Evolutionary conservation across 2,888 invertebrate species (phyloP).

Genomic region (Lasioglossum zephyrum): DNA sequence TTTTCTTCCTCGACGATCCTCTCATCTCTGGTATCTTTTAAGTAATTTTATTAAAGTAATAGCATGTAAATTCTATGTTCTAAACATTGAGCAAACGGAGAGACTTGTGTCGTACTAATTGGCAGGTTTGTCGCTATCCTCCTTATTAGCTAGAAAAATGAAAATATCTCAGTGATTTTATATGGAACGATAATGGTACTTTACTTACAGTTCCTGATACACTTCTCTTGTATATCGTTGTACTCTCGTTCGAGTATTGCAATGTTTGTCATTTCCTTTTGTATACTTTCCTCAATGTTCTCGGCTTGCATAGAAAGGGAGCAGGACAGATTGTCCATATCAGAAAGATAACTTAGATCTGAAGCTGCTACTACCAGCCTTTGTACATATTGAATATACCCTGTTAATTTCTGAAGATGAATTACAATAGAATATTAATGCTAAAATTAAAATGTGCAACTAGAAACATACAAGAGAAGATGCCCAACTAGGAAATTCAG

Average conservation of each 20-base stretch:
- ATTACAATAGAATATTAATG: constrained; percentile 17
- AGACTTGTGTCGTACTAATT: not conserved
- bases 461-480: constrained; percentile 13
- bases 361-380: constrained; percentile 80
- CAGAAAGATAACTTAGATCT: constrained; percentile 78
- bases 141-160: constrained; percentile 42
- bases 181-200: not conserved
- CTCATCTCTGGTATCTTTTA: constrained; percentile 1
- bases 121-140: not conserved
- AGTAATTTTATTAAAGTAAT: constrained; percentile 5
- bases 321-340: constrained; percentile 80
- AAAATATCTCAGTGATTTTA: not conserved
- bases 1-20: constrained; percentile 6
- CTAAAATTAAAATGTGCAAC: not conserved
- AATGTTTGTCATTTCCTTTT: constrained; percentile 71
- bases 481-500: not conserved
- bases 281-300: constrained; percentile 77
- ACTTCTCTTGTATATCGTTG: constrained; percentile 73
- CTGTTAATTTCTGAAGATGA: constrained; percentile 74
- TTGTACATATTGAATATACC: constrained; percentile 79
- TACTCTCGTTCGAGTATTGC: constrained; percentile 77
- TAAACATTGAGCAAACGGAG: not conserved
- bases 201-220: constrained; percentile 69
- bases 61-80: constrained; percentile 3
- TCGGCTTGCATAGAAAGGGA: constrained; percentile 78